Evolutionary conservation across 2,113 vertebrate species (phyloP), one percentile per base, ranked within the genome.

Genomic region (Pelobates fuscus): DNA sequence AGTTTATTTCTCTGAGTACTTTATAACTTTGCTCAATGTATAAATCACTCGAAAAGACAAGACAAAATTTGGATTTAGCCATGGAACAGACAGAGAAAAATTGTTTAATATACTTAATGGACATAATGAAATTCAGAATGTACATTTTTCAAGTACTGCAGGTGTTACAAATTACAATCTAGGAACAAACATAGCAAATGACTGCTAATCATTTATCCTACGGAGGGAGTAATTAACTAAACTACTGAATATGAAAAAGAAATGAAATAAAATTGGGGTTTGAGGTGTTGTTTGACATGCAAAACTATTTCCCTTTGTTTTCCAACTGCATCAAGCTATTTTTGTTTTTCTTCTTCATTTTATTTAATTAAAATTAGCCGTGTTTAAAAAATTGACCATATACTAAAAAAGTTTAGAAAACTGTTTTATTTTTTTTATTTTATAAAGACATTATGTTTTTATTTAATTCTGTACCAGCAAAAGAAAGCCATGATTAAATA

Each of bases 401-500:
- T 14, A 52, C 26, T 1, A 15, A 8, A 79, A 86, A 84, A 84
- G 80, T 85, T 87, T 77, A 85, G 83, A 71, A 87, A 89, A 86
- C 87, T 37, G 5, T 37, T 10, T 10, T 80, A 46, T 71, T 29
- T 60, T 81, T 80, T 80, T 81, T 81, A 27, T 37, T 75, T 84
- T 87, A 86, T 88, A 86, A 87, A 89, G 90, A 91, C 88, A 89
- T 87, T 49, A 65, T 67, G 63, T 76, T 76, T 86, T 72, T 85
- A 84, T 88, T 79, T 82, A 89, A 85, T 90, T 86, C 82, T 86
- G 23, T 2, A 24, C 64, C 83, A 76, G 18, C 72, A 85, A 76
- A 82, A 85, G 82, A 82, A 80, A 70, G 82, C 88, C 88, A 82
- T 88, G 88, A 88, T 89, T 92, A 89, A 90, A 91, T 87, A 87